Base-by-base conservation (phyloP, 2,888 invertebrate genomes). In the Panorpa germanica region DNA sequence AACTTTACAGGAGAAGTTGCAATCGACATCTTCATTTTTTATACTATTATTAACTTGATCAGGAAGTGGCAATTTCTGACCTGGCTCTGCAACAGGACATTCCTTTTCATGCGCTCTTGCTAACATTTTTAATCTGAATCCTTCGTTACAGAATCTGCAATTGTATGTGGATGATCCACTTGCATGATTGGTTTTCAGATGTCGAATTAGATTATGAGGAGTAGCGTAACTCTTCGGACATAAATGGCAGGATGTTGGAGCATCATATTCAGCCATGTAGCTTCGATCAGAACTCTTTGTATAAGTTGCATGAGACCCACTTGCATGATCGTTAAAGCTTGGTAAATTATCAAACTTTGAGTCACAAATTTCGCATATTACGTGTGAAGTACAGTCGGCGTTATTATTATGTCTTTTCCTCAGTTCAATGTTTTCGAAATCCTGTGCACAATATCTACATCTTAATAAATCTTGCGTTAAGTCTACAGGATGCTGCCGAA, bases 181-280 rank as follows among this genome's bases (percentile, higher is more conserved):
- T 0, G 55, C 55, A 45, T 55, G 55, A 35, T 55, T 55, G 3
- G 52, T 49, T 38, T 55, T 55, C 55, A 55, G 55, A 34, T 55
- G 55, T 0, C 55, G 46, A 28, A 55, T 38, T 13, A 55, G 55
- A 37, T 55, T 55, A 37, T 55, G 53, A 30, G 55, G 54, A 37
- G 53, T 55, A 30, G 55, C 55, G 35, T 55, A 55, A 34, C 52
- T 52, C 31, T 52, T 51, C 0, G 52, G 51, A 33, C 55, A 55
- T 30, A 55, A 52, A 9, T 50, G 50, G 29, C 55, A 55, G 10
- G 28, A 22, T 8, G 10, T 11, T 8, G 21, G 10, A 7, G 23
- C 27, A 11, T 32, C 17, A 12, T 18, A 14, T 5, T 20, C 13
- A 11, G 14, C 8, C 14, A 12, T 21, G 18, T 21, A 29, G 20